Evolutionary conservation across 92 coral and sea anemone species (phyloP), one percentile per base, ranked within the genome.

Genomic region (Siderastrea radians): DNA sequence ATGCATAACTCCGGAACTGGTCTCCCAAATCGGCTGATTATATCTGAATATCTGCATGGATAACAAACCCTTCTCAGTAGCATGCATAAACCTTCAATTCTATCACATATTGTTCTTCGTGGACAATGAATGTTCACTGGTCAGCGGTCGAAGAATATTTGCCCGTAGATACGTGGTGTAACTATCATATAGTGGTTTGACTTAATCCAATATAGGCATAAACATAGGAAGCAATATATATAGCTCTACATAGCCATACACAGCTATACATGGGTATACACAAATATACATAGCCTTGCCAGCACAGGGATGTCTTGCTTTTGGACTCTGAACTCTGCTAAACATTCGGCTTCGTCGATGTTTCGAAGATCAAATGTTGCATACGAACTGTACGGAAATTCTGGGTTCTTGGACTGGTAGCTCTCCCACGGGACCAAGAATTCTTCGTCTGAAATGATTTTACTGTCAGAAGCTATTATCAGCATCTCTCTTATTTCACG

Each of bases 1-100:
- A 69, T 69, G n/a, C 74, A 26, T 49, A 69, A 48, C 45, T 26
- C 74, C 11, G 71, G 71, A 11, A 66, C 47, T 17, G 71, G 71
- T 43, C 71, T 19, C 7, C 6, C 47, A 38, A 66, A 66, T 2
- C 71, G 45, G 11, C 9, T 6, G 17, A 66, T 66, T 52, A 69
- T 69, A 47, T 69, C 74, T 49, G 49, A 46, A 49, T 69, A 69
- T 69, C 74, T 69, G 43, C 52, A 69, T 12, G n/a, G 74, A 69
- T 78, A 53, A 44, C 69, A 15, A 53, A 78, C 3, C 51, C 82
- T 49, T 15, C 82, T 17, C 17, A 78, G 69, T 49, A 78, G 66
- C 69, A 78, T 78, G 38, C 82, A 78, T 10, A 77, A 64, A 14
- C 81, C 81, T n/a, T n/a, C n/a, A n/a, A n/a, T n/a, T n/a, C n/a